Evolutionary conservation across 1,140 invertebrate genomes (phyloP), one percentile per base, ranked within the genome.

Genomic region (Thaumatotibia leucotreta): DNA sequence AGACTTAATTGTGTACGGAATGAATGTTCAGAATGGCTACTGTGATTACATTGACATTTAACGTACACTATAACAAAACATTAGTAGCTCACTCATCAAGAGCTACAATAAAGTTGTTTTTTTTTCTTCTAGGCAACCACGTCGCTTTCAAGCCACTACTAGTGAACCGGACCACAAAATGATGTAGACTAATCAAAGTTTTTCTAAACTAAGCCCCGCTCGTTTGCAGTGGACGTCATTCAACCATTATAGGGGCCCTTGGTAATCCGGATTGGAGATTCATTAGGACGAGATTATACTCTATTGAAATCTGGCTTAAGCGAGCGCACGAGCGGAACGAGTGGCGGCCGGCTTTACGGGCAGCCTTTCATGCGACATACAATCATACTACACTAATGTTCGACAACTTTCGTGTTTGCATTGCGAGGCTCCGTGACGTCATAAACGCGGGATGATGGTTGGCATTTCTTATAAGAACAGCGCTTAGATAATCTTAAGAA

Each of bases 251-350:
- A 80, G 78, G 75, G 81, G 71, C 79, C 82, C 72, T 79, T 79
- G 73, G 68, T 91, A 91, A 91, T 91, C 89, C 89, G 89, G 88
- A 90, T 90, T 84, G 81, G 81, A 88, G 91, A 92, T 92, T 92
- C 91, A 92, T 92, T 92, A 92, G 86, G 85, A 82, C 79, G 80
- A 91, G 91, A 92, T 92, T 92, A 92, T 89, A 85, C 88, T 86
- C 87, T 89, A 91, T 92, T 91, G 89, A 92, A 91, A 91, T 91
- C 88, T 91, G 82, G 86, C 86, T 88, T 87, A 85, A 86, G 77
- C 79, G 72, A 63, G 72, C 63, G 54, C 73, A 75, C 70, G 68
- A 73, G 72, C 72, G 71, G 71, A 74, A 69, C 68, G 67, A 64
- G 70, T 68, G 58, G 33, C 32, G 54, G 65, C 49, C 68, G 72